Percentiles rank a stretch among this genome's conserved stretches.
phyloP scores from a whole-genome alignment of 1,140 invertebrate species.

The Rhagoletis zephyria region DNA sequence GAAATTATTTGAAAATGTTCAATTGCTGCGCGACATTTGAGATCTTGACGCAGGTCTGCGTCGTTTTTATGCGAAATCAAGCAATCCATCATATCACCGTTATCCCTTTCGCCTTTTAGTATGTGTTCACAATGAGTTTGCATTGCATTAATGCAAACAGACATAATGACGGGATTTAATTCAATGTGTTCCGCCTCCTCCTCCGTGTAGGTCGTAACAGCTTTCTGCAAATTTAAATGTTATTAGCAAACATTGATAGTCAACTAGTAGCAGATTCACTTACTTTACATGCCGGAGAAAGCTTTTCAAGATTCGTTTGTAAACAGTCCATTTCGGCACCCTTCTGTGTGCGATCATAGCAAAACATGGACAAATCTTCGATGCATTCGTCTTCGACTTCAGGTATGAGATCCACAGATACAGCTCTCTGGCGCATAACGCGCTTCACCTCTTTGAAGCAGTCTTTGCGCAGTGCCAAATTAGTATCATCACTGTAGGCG shows the following conservation, averaged over 20 bases:
- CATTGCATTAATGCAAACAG: slow-evolving; percentile 87
- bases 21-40: slow-evolving; percentile 92
- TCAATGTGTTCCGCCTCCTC: slow-evolving; percentile 89
- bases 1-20: slow-evolving; percentile 95
- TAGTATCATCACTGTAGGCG: slow-evolving; percentile 83
- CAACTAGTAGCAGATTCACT: neutral
- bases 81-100: slow-evolving; percentile 90
- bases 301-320: slow-evolving; percentile 88
- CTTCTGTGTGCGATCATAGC: slow-evolving; percentile 86
- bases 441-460: slow-evolving; percentile 86
- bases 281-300: slow-evolving; percentile 69
- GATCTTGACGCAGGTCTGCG: slow-evolving; percentile 80
- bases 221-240: slow-evolving; percentile 79
- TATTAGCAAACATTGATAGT: neutral
- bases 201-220: slow-evolving; percentile 91
- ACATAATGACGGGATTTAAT: slow-evolving; percentile 88
- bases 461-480: slow-evolving; percentile 77
- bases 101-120: slow-evolving; percentile 81
- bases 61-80: slow-evolving; percentile 94
- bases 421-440: slow-evolving; percentile 92
- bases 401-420: slow-evolving; percentile 92
- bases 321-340: slow-evolving; percentile 93
- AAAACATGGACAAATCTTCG: slow-evolving; percentile 86
- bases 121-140: slow-evolving; percentile 84
- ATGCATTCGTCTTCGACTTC: slow-evolving; percentile 94